Base-by-base conservation (phyloP, 2,113 vertebrate species). In the Pelobates fuscus region DNA sequence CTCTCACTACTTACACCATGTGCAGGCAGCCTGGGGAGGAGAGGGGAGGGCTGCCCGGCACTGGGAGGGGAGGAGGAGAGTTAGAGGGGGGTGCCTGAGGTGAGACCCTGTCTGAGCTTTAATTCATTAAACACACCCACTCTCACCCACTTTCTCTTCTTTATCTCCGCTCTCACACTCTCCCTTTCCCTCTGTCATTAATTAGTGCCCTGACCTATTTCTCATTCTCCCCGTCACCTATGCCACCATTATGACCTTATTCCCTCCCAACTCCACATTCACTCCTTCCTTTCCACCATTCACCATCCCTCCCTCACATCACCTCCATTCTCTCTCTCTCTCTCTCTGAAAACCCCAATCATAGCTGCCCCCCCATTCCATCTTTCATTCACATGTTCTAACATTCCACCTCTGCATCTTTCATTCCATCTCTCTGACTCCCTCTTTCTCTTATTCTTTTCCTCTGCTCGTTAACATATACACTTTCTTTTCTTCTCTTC, bases 21-120 rank as follows among this genome's bases (percentile, higher is more conserved):
- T 76, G 73, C 73, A 67, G 79, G 62, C 80, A 78, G 63, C 75
- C 80, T 76, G 75, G 79, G 72, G 55, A 82, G 78, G 69, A 44
- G 65, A 60, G 65, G 66, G 73, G 73, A 76, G 73, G 73, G 64
- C 62, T 67, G 71, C 71, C 71, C 41, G 57, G 25, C 43, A 15
- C 17, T 24, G 14, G 69, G 65, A 80, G 21, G 27, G 27, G 52
- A 46, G 58, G 54, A 62, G 18, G 29, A 37, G 27, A 76, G 52
- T 41, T 54, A 7, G 54, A 29, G 57, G 57, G 55, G 70, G 66
- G 57, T 75, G 63, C 37, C 49, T 61, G 55, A 76, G 73, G 73
- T 67, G 73, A 76, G 73, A 76, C 73, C 73, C 72, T 52, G 58
- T 67, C 52, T 68, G 26, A 76, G 73, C 64, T 76, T 63, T 61